Conservation (phyloP, 1,140 invertebrate genomes). For the Drosophila rhopaloa region DNA sequence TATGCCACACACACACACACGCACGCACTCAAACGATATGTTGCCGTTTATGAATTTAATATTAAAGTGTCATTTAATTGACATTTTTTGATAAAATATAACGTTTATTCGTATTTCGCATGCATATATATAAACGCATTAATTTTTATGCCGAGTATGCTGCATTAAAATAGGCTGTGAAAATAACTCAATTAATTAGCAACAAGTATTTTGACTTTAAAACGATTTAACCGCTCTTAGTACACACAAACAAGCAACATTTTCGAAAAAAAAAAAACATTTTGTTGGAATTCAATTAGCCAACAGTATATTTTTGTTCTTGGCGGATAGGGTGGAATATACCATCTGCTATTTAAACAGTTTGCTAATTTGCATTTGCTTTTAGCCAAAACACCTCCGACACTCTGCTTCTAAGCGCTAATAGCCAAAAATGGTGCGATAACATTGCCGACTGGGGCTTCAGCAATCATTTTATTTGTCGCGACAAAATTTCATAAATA, state of each 20-base stretch:
- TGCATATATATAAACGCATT: constrained; percentile 49
- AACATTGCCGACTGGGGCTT: constrained; percentile 12
- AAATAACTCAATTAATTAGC: constrained; percentile 74
- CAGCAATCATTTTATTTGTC: constrained; percentile 13
- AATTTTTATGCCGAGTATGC: constrained; percentile 46
- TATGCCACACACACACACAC: constrained; percentile 36
- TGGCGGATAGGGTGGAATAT: not conserved
- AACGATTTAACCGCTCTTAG: constrained; percentile 27
- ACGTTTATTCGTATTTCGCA: constrained; percentile 31
- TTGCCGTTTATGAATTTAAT: constrained; percentile 79
- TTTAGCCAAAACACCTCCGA: constrained; percentile 65
- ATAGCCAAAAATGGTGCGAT: constrained; percentile 53
- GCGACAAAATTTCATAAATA: constrained; percentile 77
- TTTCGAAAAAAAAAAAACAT: constrained; percentile 25
- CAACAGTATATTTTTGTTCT: not conserved
- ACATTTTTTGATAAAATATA: constrained; percentile 50
- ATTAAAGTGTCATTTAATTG: constrained; percentile 82
- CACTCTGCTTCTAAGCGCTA: constrained; percentile 31
- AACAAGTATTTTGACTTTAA: constrained; percentile 63
- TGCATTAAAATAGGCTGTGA: constrained; percentile 44
- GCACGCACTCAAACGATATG: constrained; percentile 3
- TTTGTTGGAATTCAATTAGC: constrained; percentile 58
- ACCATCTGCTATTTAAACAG: constrained; percentile 67
- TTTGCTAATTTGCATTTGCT: constrained; percentile 76
- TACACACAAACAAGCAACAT: constrained; percentile 25